Percentiles rank a stretch among this genome's conserved stretches.
phyloP scores from a whole-genome alignment of 2,113 vertebrate genomes.

The Theropithecus gelada region DNA sequence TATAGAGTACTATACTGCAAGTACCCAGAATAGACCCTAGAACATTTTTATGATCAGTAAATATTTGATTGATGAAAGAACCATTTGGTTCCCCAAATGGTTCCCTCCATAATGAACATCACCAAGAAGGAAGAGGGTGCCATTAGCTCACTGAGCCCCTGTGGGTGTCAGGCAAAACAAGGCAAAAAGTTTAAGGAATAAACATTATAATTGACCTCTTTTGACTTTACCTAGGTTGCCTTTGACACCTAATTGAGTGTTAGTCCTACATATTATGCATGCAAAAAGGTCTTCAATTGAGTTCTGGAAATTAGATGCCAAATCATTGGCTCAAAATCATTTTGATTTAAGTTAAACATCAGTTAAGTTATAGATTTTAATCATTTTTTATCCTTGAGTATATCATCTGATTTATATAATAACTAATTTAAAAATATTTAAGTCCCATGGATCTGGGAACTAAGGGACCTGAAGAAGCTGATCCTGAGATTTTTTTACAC shows the following conservation, averaged over 20 bases:
- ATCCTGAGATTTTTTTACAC: background rate
- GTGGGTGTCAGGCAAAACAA: background rate
- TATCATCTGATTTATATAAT: background rate
- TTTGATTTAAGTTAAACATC: background rate
- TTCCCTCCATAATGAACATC: background rate
- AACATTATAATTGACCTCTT: background rate
- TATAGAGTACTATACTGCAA: accelerated
- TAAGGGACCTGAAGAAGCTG: background rate
- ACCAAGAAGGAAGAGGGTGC: background rate
- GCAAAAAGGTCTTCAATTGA: background rate
- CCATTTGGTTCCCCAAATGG: background rate
- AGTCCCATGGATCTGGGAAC: background rate
- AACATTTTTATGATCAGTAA: background rate
- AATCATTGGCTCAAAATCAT: background rate
- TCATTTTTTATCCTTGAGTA: background rate
- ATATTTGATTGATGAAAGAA: background rate
- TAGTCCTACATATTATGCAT: background rate
- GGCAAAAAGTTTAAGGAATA: background rate
- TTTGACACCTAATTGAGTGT: background rate
- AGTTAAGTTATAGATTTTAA: background rate
- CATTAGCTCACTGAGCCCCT: background rate
- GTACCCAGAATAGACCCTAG: background rate
- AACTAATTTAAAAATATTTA: background rate
- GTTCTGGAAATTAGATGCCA: background rate
- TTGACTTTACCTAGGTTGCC: background rate